Base-by-base conservation (phyloP, 92 coral and sea anemone genomes). In the Isaurus tuberculatus region DNA sequence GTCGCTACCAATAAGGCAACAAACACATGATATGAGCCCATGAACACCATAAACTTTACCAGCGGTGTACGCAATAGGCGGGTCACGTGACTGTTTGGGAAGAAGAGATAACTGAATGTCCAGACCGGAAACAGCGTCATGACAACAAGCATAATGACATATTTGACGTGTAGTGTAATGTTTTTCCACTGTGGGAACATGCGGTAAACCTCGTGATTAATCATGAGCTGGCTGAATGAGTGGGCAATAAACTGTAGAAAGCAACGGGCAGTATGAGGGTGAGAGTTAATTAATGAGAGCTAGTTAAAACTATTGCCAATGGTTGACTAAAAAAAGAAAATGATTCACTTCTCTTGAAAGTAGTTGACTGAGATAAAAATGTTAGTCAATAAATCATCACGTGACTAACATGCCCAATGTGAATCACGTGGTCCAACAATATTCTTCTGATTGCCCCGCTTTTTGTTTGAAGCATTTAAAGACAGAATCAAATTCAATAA, bases 221-320 rank as follows among this genome's bases (percentile, higher is more conserved):
- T 73, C 22, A 85, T 70, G 25, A 88, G 75, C 57, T 88, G 91
- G 44, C 88, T 88, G 85, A 74, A 88, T 5, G 91, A 86, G 68
- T 88, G 91, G 33, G 84, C 74, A 9, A 84, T 86, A 48, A 88
- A 88, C 91, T 88, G 65, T n/a, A 34, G 66, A 36, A 9, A 20
- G 17, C 37, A 79, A 40, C 11, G 0, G 46, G 46, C 11, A 8
- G 11, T 13, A 40, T 40, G 8, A 40, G 7, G 0, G 5, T 6
- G 5, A 40, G 44, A 6, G 10, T 40, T 40, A 40, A 40, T 40
- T n/a, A n/a, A n/a, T n/a, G n/a, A n/a, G n/a, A n/a, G n/a, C n/a
- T n/a, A n/a, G n/a, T n/a, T n/a, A n/a, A n/a, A n/a, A n/a, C n/a
- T n/a, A n/a, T n/a, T n/a, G n/a, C n/a, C n/a, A n/a, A n/a, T n/a